phyloP scores from a whole-genome alignment of 2,797 vertebrate species.

The Macropus fuliginosus region DNA sequence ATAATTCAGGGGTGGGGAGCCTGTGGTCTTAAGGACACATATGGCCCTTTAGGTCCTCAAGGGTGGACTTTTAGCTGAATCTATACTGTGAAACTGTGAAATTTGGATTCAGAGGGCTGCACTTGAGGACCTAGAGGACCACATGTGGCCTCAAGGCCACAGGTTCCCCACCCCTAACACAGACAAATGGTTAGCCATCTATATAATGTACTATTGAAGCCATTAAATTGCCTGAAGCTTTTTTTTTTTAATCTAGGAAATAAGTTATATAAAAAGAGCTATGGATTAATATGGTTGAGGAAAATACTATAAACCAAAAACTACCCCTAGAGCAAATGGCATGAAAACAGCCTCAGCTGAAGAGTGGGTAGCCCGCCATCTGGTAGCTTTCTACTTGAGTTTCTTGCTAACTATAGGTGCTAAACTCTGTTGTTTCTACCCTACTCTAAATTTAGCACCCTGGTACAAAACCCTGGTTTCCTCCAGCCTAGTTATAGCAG shows the following conservation, averaged over 20 bases:
- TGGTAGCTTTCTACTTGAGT: not conserved
- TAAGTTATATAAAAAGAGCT: not conserved
- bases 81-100: no score
- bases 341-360: not conserved
- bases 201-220: not conserved
- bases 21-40: no score
- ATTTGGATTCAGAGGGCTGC: no score
- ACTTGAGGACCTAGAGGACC: no score
- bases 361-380: not conserved
- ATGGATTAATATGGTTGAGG: not conserved
- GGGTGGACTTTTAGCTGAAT: no score
- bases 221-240: not conserved
- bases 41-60: no score
- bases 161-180: no score
- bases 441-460: not conserved
- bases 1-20: not conserved
- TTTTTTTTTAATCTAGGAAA: not conserved
- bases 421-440: not conserved
- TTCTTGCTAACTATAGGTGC: not conserved
- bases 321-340: not conserved
- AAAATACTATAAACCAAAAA: not conserved
- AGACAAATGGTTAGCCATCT: not conserved
- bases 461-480: not conserved
- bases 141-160: no score
- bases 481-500: not conserved